phyloP scores from a whole-genome alignment of 1,140 invertebrate species.

The Drosophila micromelanica region DNA sequence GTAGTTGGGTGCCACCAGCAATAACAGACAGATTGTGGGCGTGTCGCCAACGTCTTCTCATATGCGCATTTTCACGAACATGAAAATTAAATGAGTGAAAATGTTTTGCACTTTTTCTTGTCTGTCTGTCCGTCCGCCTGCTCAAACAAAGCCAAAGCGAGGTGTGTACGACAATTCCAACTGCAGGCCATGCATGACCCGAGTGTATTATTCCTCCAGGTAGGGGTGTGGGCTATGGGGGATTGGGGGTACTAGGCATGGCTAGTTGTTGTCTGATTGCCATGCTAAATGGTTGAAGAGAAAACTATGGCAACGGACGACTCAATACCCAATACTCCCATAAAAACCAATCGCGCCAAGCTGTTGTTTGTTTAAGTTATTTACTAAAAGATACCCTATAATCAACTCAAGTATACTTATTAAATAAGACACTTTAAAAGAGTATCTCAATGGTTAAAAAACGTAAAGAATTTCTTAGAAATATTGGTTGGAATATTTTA shows the following conservation, averaged over 20 bases:
- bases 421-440: not conserved
- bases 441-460: not conserved
- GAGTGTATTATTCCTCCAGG: conserved; percentile 44
- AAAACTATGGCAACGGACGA: conserved; percentile 57
- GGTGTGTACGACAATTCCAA: conserved; percentile 69
- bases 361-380: conserved; percentile 22
- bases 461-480: too few species aligned
- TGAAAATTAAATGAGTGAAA: conserved; percentile 79
- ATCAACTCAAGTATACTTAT: not conserved
- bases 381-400: conserved; percentile 14
- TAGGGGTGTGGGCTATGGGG: not conserved
- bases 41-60: conserved; percentile 34
- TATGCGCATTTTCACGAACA: conserved; percentile 69
- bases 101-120: conserved; percentile 59
- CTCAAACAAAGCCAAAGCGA: conserved; percentile 53
- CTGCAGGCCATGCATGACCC: conserved; percentile 76
- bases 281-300: conserved; percentile 76
- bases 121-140: conserved; percentile 28
- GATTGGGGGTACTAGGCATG: conserved; percentile 8
- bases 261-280: conserved; percentile 65
- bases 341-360: conserved; percentile 17
- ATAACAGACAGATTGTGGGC: conserved; percentile 48
- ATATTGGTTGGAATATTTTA: too few species aligned
- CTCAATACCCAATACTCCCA: conserved; percentile 36
- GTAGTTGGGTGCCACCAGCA: conserved; percentile 3